Percentiles rank a stretch among this genome's conserved stretches.
Conservation (phyloP, 2,797 vertebrate species). For the Urosaurus nigricauda region DNA sequence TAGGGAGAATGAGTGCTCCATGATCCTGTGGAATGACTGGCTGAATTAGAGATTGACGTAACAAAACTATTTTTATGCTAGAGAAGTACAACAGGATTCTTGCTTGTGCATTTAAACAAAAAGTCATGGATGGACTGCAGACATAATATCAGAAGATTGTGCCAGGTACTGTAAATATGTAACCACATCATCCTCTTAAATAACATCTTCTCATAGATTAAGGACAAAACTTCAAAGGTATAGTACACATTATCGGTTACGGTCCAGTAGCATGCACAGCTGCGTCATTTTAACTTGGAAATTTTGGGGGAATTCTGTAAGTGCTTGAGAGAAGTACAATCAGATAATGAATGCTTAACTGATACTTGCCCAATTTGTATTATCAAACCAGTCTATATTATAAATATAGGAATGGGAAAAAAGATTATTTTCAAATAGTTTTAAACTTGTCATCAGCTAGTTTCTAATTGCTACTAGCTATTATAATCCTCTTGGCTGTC, state of each 20-base stretch:
- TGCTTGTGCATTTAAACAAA: neutral
- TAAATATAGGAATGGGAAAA: neutral
- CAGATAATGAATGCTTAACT: constrained; percentile 30
- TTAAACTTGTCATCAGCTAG: neutral
- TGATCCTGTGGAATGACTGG: too few relatives aligned
- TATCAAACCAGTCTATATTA: neutral
- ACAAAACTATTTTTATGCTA: too few relatives aligned
- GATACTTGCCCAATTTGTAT: neutral
- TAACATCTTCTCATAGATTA: neutral
- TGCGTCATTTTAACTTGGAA: neutral
- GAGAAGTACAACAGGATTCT: too few relatives aligned
- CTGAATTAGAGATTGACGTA: too few relatives aligned
- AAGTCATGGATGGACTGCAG: neutral
- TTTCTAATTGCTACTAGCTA: neutral
- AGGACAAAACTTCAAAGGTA: neutral
- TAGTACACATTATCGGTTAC: neutral
- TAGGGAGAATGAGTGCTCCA: too few relatives aligned
- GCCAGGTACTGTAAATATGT: neutral
- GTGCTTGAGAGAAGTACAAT: constrained; percentile 53
- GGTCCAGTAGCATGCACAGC: neutral
- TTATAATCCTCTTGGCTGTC: neutral
- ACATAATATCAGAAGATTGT: neutral
- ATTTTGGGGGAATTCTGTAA: constrained; percentile 74
- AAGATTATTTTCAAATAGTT: neutral
- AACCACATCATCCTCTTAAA: neutral